Conservation (phyloP, 1,140 invertebrate genomes). For the Leptopilina clavipes region DNA sequence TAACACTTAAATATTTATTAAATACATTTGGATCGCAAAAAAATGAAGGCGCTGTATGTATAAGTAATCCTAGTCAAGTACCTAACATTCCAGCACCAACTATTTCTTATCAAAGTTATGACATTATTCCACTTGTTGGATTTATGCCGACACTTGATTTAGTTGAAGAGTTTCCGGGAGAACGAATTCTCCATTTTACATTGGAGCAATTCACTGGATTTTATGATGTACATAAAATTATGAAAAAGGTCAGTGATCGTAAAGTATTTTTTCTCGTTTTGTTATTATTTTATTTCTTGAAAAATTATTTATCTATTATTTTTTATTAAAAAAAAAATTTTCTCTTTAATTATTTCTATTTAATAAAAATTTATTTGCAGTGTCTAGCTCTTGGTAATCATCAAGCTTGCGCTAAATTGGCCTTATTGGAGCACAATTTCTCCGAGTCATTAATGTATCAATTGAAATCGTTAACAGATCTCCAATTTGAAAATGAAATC, state of each 20-base stretch:
- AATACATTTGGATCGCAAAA: conserved; percentile 71
- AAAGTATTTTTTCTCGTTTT: neutral
- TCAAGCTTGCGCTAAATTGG: conserved; percentile 73
- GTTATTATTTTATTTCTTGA: too few relatives aligned
- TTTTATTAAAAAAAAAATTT: conserved; percentile 5
- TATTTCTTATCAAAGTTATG: conserved; percentile 70
- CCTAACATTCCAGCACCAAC: conserved; percentile 70
- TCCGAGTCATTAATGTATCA: conserved; percentile 70
- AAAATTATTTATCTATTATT: too few relatives aligned
- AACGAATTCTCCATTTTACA: conserved; percentile 75
- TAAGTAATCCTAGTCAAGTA: conserved; percentile 73
- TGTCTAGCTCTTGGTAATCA: conserved; percentile 71
- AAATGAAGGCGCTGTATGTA: conserved; percentile 66
- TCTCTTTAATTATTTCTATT: conserved; percentile 38
- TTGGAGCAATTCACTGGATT: conserved; percentile 76
- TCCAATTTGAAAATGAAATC: conserved; percentile 27
- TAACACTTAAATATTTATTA: conserved; percentile 71
- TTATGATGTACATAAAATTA: conserved; percentile 74
- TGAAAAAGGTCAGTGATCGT: conserved; percentile 61
- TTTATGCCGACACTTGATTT: conserved; percentile 60
- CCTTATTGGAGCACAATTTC: conserved; percentile 71
- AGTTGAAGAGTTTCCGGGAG: conserved; percentile 63
- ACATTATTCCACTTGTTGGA: conserved; percentile 64
- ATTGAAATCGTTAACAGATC: conserved; percentile 66
- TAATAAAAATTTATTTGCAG: conserved; percentile 46